Evolutionary conservation across 2,888 invertebrate species (phyloP).

Genomic region (Oscheius sp.): DNA sequence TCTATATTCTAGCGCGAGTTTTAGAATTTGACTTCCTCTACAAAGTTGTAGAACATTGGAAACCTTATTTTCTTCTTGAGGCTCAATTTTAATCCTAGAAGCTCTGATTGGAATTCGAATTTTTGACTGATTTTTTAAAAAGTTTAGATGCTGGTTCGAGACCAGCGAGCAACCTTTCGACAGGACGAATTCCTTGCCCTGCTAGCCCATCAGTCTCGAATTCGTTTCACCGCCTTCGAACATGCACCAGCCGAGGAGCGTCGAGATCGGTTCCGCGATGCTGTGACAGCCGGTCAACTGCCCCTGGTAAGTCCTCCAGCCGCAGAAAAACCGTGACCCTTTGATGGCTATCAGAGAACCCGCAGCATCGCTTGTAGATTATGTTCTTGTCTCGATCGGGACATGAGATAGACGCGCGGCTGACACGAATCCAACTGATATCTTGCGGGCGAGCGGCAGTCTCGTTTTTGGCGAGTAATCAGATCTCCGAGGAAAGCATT

Average conservation of each 20-base stretch:
- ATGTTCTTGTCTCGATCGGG: slow-evolving; percentile 26
- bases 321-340: slow-evolving; percentile 19
- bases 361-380: slow-evolving; percentile 22
- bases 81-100: no score
- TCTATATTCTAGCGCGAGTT: no score
- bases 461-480: no score
- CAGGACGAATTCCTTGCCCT: slow-evolving; percentile 40
- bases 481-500: no score
- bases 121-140: no score
- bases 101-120: no score
- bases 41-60: no score
- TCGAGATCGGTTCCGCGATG: slow-evolving; percentile 36
- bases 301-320: slow-evolving; percentile 34
- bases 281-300: slow-evolving; percentile 33
- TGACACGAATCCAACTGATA: slow-evolving; percentile 13
- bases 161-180: slow-evolving; percentile 37
- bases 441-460: no score
- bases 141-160: slow-evolving; percentile 28
- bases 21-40: no score
- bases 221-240: slow-evolving; percentile 39
- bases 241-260: slow-evolving; percentile 38
- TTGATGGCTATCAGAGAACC: slow-evolving; percentile 11
- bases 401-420: slow-evolving; percentile 14
- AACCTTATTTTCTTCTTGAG: no score
- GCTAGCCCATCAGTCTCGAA: slow-evolving; percentile 34